These are phyloP conservation scores for Gastracanthus pulcherrimus DNA, from an alignment of 2,888 invertebrate genomes.

Conservation along the genomic window DNA sequence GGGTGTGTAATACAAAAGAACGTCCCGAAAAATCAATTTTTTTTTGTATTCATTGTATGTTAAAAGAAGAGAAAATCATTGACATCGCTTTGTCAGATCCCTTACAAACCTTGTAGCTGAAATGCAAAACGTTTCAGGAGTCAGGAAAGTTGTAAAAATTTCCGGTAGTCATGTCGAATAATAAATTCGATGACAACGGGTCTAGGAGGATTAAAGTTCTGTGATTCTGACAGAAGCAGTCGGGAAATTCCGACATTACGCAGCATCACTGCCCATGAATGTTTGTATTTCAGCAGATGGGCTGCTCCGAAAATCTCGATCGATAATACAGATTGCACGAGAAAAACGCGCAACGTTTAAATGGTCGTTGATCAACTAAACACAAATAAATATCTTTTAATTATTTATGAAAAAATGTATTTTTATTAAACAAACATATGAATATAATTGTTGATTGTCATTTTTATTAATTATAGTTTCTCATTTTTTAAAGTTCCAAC, in stretches of 20 bases:
- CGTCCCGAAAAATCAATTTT: slow-evolving; percentile 27
- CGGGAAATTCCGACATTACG: slow-evolving; percentile 59
- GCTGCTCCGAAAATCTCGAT: not conserved
- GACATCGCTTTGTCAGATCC: not conserved
- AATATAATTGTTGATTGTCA: too few species aligned
- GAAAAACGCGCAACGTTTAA: not conserved
- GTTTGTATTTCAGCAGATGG: slow-evolving; percentile 25
- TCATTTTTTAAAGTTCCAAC: too few species aligned
- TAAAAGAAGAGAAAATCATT: too few species aligned
- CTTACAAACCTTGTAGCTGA: slow-evolving; percentile 20
- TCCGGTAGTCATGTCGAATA: slow-evolving; percentile 7
- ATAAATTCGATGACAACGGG: not conserved
- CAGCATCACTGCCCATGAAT: slow-evolving; percentile 61
- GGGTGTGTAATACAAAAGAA: not conserved
- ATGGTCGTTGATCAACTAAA: too few species aligned
- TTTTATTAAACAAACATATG: too few species aligned
- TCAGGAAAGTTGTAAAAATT: not conserved
- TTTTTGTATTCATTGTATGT: slow-evolving; percentile 7
- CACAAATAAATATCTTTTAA: too few species aligned
- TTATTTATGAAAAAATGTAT: too few species aligned
- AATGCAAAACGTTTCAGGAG: slow-evolving; percentile 4
- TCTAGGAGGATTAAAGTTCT: not conserved
- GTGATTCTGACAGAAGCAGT: slow-evolving; percentile 34
- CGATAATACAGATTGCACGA: slow-evolving; percentile 20
- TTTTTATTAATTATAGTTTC: too few species aligned